These are phyloP conservation scores for Gandaritis pyraliata DNA, from an alignment of 2,888 invertebrate genomes.

Conservation along the genomic window DNA sequence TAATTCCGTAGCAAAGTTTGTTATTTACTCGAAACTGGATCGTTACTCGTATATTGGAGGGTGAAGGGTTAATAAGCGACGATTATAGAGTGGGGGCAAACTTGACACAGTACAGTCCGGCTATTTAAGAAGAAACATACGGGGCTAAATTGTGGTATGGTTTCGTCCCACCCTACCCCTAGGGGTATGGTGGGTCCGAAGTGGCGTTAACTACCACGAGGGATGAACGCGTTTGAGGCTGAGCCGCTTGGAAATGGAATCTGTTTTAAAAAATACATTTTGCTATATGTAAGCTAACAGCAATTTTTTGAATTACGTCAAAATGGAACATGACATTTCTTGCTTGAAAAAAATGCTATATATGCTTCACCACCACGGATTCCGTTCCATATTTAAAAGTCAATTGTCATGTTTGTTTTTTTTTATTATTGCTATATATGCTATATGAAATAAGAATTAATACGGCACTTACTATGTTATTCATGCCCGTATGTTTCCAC, in stretches of 20 bases:
- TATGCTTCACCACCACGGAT: slow-evolving; percentile 52
- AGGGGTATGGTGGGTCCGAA: too few species aligned
- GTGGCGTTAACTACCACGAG: too few species aligned
- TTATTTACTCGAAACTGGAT: slow-evolving; percentile 64
- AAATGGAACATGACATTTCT: too few species aligned
- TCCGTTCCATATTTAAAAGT: slow-evolving; percentile 67
- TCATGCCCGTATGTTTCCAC: slow-evolving; percentile 45
- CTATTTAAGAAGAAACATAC: slow-evolving; percentile 47
- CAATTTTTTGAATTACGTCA: too few species aligned
- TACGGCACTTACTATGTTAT: slow-evolving; percentile 15
- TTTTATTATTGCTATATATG: too few species aligned
- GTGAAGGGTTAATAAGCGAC: slow-evolving; percentile 69
- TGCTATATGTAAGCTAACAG: too few species aligned
- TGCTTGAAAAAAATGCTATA: too few species aligned
- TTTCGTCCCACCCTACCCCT: too few species aligned
- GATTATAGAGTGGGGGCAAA: slow-evolving; percentile 65
- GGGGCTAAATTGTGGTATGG: slow-evolving; percentile 18
- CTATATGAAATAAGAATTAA: too few species aligned
- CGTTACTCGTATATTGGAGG: slow-evolving; percentile 60
- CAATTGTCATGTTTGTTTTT: slow-evolving; percentile 72
- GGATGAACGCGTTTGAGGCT: too few species aligned
- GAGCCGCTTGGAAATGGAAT: too few species aligned
- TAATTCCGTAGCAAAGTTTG: slow-evolving; percentile 45
- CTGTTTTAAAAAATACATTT: too few species aligned
- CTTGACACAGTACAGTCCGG: slow-evolving; percentile 46